These are phyloP conservation scores for Labeo catla DNA, from an alignment of 2,113 vertebrate genomes.

Conservation along the genomic window DNA sequence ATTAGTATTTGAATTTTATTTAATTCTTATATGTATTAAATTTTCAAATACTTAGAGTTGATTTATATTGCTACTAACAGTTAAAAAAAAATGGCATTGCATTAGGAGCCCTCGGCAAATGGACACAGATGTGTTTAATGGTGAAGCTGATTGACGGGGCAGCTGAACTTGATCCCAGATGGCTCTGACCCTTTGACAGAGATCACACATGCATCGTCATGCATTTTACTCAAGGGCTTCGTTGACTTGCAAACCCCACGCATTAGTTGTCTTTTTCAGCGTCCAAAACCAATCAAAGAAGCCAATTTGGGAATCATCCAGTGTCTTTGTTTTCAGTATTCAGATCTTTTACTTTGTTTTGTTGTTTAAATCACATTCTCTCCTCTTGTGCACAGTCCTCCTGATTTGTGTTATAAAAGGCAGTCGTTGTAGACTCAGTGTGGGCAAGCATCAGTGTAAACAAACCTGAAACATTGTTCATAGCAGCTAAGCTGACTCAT, in stretches of 20 bases:
- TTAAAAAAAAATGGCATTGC: not conserved
- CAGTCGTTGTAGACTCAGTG: slow-evolving; percentile 49
- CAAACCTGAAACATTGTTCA: slow-evolving; percentile 51
- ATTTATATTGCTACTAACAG: not conserved
- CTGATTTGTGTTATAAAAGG: slow-evolving; percentile 36
- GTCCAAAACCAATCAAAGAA: not conserved
- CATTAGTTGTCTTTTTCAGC: slow-evolving; percentile 1
- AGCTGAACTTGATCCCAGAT: slow-evolving; percentile 46
- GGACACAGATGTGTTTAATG: not conserved
- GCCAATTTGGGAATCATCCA: not conserved
- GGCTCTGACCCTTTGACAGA: slow-evolving; percentile 7
- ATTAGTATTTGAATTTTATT: too few relatives aligned
- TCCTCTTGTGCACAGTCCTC: not conserved
- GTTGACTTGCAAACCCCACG: slow-evolving; percentile 7
- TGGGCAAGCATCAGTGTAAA: slow-evolving; percentile 48
- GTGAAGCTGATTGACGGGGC: slow-evolving; percentile 29
- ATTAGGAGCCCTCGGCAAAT: not conserved
- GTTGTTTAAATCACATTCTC: slow-evolving; percentile 22
- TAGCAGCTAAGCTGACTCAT: slow-evolving; percentile 52
- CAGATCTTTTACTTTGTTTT: slow-evolving; percentile 1
- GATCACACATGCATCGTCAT: slow-evolving; percentile 32
- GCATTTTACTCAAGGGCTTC: slow-evolving; percentile 23
- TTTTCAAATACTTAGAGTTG: not conserved
- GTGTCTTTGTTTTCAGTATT: not conserved
- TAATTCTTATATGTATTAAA: not conserved